Conservation (phyloP, 1,140 invertebrate species). For the Mercenaria mercenaria region DNA sequence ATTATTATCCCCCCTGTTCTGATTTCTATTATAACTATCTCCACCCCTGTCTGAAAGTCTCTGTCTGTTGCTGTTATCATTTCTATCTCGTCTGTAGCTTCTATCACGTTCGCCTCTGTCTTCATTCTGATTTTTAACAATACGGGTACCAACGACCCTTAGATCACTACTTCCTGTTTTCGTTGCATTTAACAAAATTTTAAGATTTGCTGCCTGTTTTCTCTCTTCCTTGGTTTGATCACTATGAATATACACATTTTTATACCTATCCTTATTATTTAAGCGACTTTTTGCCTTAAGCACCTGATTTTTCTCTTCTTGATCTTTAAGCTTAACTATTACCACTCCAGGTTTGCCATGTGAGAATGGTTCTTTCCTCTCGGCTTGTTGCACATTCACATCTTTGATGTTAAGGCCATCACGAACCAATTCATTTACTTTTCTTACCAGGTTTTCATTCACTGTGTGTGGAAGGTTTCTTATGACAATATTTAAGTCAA, state of each 20-base stretch:
- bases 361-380: neutral
- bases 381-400: neutral
- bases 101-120: neutral
- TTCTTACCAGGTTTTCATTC: neutral
- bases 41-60: too few relatives aligned
- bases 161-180: neutral
- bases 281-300: neutral
- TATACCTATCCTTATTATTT: neutral
- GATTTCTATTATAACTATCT: neutral
- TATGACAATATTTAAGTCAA: neutral
- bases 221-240: neutral
- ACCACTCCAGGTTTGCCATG: neutral
- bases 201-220: neutral
- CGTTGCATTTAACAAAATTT: neutral
- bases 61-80: neutral
- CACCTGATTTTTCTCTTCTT: neutral
- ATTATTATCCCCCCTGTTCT: neutral
- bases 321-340: neutral
- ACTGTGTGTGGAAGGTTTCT: neutral
- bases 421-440: neutral
- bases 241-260: neutral
- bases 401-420: neutral
- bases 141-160: neutral
- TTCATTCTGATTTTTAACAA: neutral
- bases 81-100: neutral